phyloP scores from a whole-genome alignment of 2,113 vertebrate genomes.

The Pagrus major region DNA sequence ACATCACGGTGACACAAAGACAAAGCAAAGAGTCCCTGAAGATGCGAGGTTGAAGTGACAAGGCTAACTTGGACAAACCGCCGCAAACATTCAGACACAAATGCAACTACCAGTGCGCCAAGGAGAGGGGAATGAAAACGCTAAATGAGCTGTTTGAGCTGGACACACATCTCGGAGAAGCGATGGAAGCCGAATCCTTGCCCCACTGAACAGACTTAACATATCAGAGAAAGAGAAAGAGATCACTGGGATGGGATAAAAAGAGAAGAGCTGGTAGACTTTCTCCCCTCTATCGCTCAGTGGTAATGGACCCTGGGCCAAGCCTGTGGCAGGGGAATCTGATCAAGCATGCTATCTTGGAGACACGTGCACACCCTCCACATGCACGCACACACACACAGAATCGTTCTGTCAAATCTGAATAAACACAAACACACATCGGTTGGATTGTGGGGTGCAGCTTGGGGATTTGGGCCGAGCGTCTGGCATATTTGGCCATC shows the following conservation, averaged over 20 bases:
- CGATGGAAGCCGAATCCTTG: slow-evolving; percentile 64
- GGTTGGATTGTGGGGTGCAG: slow-evolving; percentile 64
- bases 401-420: slow-evolving; percentile 78
- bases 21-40: slow-evolving; percentile 62
- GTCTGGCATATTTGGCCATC: slow-evolving; percentile 89
- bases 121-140: slow-evolving; percentile 60
- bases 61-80: slow-evolving; percentile 77
- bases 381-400: slow-evolving; percentile 34
- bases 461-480: slow-evolving; percentile 82
- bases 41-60: slow-evolving; percentile 73
- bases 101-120: slow-evolving; percentile 47
- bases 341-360: slow-evolving; percentile 72
- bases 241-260: slow-evolving; percentile 79
- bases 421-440: slow-evolving; percentile 82
- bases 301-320: slow-evolving; percentile 80
- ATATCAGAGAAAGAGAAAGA: slow-evolving; percentile 73
- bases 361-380: slow-evolving; percentile 42
- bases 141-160: slow-evolving; percentile 81
- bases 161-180: slow-evolving; percentile 71
- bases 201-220: slow-evolving; percentile 75
- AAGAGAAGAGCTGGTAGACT: slow-evolving; percentile 65
- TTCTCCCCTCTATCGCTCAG: slow-evolving; percentile 73
- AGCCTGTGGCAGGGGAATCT: slow-evolving; percentile 68
- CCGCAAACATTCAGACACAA: slow-evolving; percentile 71
- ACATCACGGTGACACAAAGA: slow-evolving; percentile 55